phyloP scores from a whole-genome alignment of 2,797 vertebrate genomes.

The Aythya fuligula region DNA sequence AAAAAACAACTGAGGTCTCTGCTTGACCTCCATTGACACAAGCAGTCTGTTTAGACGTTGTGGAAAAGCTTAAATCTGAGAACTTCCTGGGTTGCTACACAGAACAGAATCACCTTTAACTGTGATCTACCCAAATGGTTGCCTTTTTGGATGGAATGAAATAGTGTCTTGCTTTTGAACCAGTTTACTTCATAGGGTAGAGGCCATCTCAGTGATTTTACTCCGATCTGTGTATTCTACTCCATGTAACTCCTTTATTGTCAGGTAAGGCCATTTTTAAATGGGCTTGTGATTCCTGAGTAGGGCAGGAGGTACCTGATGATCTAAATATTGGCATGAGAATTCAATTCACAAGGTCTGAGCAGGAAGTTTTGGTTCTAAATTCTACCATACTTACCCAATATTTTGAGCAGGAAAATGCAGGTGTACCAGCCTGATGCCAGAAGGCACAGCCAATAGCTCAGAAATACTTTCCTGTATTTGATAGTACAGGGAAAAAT shows the following conservation, averaged over 20 bases:
- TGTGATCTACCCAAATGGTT: not conserved
- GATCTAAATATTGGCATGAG: not conserved
- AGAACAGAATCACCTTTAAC: not conserved
- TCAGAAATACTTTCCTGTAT: not conserved
- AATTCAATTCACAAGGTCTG: not conserved
- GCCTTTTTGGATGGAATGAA: not conserved
- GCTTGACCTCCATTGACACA: not conserved
- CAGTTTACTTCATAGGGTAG: accelerated
- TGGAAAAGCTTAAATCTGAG: not conserved
- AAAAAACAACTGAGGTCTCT: not conserved
- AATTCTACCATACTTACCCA: not conserved
- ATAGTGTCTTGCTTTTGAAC: not conserved
- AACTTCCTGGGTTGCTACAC: not conserved
- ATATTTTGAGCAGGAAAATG: not conserved
- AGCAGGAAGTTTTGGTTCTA: not conserved
- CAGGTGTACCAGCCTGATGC: not conserved
- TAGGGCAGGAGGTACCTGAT: not conserved
- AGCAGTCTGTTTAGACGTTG: not conserved
- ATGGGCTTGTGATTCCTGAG: not conserved
- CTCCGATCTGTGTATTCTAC: not conserved
- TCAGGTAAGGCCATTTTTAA: not conserved
- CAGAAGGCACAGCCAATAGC: not conserved
- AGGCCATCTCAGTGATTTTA: not conserved
- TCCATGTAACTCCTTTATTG: not conserved
- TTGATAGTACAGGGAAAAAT: not conserved